phyloP scores from a whole-genome alignment of 2,113 vertebrate genomes.

The Candoia aspera region DNA sequence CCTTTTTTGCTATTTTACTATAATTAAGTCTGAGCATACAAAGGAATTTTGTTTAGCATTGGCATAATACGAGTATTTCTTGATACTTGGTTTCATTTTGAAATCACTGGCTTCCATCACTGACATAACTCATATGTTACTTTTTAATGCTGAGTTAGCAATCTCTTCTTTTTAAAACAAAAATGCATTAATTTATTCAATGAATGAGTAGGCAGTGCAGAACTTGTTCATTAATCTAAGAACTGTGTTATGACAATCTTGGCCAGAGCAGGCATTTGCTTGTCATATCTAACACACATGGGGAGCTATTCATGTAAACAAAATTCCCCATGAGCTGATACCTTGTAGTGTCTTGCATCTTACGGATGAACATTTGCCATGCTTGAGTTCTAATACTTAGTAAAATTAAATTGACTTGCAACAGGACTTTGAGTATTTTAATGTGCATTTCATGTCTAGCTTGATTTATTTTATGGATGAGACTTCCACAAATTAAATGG shows the following conservation, averaged over 20 bases:
- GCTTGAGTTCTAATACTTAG: not conserved
- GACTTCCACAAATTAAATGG: not conserved
- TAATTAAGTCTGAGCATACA: not conserved
- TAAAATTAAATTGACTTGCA: conserved; percentile 3
- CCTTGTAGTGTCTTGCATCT: not conserved
- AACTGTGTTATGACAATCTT: not conserved
- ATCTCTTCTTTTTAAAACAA: not conserved
- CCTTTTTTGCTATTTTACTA: not conserved
- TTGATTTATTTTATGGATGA: conserved; percentile 5
- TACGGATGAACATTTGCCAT: not conserved
- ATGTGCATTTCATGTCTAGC: not conserved
- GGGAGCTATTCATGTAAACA: conserved; percentile 15
- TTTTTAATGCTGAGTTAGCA: not conserved
- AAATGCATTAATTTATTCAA: not conserved
- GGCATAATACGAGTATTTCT: not conserved
- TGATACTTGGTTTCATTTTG: accelerated
- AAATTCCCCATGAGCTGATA: not conserved
- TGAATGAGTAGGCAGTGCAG: not conserved
- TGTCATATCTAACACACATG: not conserved
- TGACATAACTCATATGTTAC: not conserved
- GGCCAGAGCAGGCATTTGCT: not conserved
- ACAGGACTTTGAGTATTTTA: not conserved
- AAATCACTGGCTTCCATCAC: not conserved
- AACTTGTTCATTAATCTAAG: not conserved
- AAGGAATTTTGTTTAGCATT: not conserved